Base-by-base conservation (phyloP, 2,888 invertebrate species). In the Epinotia bilunana region DNA sequence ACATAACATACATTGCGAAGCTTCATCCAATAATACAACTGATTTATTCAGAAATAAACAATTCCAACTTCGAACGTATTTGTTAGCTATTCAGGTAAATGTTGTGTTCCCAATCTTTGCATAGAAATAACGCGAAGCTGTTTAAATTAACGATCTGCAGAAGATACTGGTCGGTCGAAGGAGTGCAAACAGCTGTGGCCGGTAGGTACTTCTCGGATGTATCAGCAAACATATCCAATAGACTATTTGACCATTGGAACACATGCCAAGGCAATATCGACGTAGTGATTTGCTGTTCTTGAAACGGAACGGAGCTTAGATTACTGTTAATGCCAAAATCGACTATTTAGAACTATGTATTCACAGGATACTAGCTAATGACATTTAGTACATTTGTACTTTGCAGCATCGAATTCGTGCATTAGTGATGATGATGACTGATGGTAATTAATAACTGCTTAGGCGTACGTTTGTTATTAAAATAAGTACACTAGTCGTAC, bases 181-280 rank as follows among this genome's bases (percentile, higher is more conserved):
- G 12, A 58, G 46, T 43, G n/a, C 53, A 73, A 68, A 73, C 57
- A 68, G 20, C 23, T 58, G 53, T 53, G 11, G 20, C 23, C 28
- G 20, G 23, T 67, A 39, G 20, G 23, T 67, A 39, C 60, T 49
- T 67, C 28, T 46, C 49, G 28, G 49, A 49, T 62, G 23, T 73
- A 55, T 43, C 61, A 67, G 68, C 62, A 68, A 73, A 62, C 61
- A 53, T 53, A 53, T 53, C 53, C 5, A 49, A 49, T 49, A 46
- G 28, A 63, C 72, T 72, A 61, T 68, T 57, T 73, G 73, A 20
- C 60, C 53, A 39, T 60, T 68, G 61, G 12, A 61, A 62, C 53
- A 62, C 39, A 71, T 28, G 61, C 61, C 55, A 73, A 73, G 18
- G 28, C 46, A 55, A 46, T 73, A 43, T 13, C 53, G 33, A 62